Percentiles rank a stretch among this genome's conserved stretches.
Conservation (phyloP, 64 coral and sea anemone genomes). For the Pocillopora damicornis region DNA sequence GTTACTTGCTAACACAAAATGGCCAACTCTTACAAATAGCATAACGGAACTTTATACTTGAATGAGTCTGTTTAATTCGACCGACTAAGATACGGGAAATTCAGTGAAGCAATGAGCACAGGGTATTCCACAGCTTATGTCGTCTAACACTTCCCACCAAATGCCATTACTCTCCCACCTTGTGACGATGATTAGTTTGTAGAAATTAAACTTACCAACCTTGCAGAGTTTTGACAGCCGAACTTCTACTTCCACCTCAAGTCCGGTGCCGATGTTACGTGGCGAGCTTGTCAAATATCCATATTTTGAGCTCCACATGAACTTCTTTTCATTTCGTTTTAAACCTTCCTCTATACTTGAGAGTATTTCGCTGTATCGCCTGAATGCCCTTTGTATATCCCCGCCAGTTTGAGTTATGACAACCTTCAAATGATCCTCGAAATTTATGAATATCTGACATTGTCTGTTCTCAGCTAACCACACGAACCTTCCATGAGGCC, state of each 20-base stretch:
- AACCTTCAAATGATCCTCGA: conserved; percentile 33
- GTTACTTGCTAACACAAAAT: no score
- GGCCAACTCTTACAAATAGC: no score
- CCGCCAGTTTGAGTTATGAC: conserved; percentile 16
- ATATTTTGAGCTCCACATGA: conserved; percentile 33
- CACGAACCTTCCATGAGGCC: conserved; percentile 8
- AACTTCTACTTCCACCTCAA: conserved; percentile 38
- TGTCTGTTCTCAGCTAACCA: conserved; percentile 28
- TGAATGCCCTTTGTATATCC: background rate
- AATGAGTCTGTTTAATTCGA: no score
- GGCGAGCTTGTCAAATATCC: conserved; percentile 40
- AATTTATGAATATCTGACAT: conserved; percentile 24
- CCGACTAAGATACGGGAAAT: no score
- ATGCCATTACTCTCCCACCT: background rate
- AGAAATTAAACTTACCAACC: background rate
- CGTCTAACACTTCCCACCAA: background rate
- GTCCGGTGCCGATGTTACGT: conserved; percentile 25
- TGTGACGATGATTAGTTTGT: no score
- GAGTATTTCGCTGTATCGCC: conserved; percentile 26
- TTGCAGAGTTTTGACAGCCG: conserved; percentile 14
- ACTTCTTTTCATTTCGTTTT: background rate
- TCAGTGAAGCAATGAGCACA: no score
- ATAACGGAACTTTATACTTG: no score
- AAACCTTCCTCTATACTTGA: conserved; percentile 5
- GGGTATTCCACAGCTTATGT: no score